Percentiles rank a stretch among this genome's conserved stretches.
These are phyloP conservation scores for Schlechtendalia chinensis DNA, from an alignment of 1,140 invertebrate genomes.

Conservation along the genomic window DNA sequence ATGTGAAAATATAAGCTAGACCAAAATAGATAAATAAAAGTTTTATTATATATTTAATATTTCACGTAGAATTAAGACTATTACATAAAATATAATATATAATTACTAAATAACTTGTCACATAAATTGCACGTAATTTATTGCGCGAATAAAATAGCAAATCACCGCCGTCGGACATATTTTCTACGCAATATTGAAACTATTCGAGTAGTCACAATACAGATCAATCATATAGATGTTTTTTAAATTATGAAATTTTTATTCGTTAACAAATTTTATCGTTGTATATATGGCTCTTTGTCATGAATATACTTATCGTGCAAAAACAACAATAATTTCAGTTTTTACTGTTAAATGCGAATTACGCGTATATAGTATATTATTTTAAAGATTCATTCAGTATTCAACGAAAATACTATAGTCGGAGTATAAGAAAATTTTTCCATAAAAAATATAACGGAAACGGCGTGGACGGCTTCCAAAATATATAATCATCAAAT, in stretches of 20 bases:
- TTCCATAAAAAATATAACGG: slow-evolving; percentile 28
- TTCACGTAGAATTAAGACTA: background rate
- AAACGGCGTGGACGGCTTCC: slow-evolving; percentile 32
- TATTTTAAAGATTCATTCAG: too few species aligned
- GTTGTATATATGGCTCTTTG: too few species aligned
- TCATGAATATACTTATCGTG: background rate
- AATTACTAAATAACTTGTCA: slow-evolving; percentile 15
- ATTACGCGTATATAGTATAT: background rate
- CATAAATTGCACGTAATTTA: background rate
- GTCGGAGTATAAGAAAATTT: background rate
- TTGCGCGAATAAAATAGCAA: background rate
- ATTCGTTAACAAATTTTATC: too few species aligned
- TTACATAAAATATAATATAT: background rate
- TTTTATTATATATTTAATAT: background rate
- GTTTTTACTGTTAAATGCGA: background rate
- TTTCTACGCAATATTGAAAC: background rate
- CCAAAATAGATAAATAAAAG: background rate
- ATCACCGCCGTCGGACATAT: background rate
- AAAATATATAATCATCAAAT: background rate
- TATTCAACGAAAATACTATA: too few species aligned
- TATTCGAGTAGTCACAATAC: background rate
- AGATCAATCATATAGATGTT: slow-evolving; percentile 9
- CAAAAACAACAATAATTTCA: background rate
- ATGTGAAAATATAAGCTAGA: background rate
- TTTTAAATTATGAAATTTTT: slow-evolving; percentile 7